phyloP scores from a whole-genome alignment of 1,140 invertebrate species.

The Oppia nitens region DNA sequence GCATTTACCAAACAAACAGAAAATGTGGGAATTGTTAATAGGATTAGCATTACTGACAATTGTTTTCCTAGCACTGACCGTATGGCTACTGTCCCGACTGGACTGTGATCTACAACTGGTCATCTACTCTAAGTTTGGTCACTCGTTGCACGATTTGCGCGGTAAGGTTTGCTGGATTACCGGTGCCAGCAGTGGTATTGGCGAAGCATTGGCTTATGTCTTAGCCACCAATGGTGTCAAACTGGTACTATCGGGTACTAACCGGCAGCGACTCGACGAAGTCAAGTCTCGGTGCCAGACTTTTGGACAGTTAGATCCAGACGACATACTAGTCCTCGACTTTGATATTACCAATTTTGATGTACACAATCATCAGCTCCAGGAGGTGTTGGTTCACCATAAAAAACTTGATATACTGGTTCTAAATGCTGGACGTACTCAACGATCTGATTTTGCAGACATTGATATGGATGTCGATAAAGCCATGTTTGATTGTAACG shows the following conservation, averaged over 20 bases:
- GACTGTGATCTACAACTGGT: neutral
- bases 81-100: neutral
- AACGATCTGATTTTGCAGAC: conserved; percentile 54
- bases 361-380: conserved; percentile 42
- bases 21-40: too few relatives aligned
- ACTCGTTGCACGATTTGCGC: neutral
- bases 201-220: conserved; percentile 51
- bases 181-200: conserved; percentile 74
- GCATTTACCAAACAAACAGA: too few relatives aligned
- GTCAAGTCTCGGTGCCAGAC: conserved; percentile 51
- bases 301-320: conserved; percentile 1
- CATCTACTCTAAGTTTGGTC: neutral
- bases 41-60: too few relatives aligned
- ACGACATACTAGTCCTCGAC: conserved; percentile 18
- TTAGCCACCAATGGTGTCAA: conserved; percentile 50
- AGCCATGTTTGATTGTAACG: conserved; percentile 62
- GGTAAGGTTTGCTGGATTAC: conserved; percentile 68
- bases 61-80: too few relatives aligned
- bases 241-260: conserved; percentile 56
- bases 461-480: conserved; percentile 56
- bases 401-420: conserved; percentile 58
- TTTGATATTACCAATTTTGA: conserved; percentile 32
- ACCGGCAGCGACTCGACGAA: conserved; percentile 46
- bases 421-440: conserved; percentile 63
- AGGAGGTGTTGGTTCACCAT: conserved; percentile 50